Conservation (phyloP, 2,113 vertebrate species). For the Thomomys bottae region DNA sequence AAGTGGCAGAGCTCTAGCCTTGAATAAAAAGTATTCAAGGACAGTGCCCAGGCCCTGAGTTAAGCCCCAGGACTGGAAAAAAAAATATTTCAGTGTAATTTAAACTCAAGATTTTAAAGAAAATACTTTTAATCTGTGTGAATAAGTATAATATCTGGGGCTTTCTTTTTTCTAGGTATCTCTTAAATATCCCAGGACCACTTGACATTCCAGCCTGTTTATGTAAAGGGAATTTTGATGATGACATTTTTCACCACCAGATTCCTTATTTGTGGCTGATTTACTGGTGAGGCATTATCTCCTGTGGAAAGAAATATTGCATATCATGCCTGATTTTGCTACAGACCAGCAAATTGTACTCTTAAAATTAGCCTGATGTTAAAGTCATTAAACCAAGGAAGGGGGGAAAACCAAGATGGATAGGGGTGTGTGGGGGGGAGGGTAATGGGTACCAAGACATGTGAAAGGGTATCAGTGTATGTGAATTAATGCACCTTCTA, state of each 20-base stretch:
- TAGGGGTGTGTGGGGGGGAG: too few relatives aligned
- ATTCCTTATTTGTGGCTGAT: slow-evolving; percentile 93
- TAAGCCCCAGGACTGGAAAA: too few relatives aligned
- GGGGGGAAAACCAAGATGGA: too few relatives aligned
- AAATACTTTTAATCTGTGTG: slow-evolving; percentile 4
- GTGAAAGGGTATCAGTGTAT: too few relatives aligned
- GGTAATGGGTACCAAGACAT: too few relatives aligned
- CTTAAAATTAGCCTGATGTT: slow-evolving; percentile 51
- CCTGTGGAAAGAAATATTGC: slow-evolving; percentile 58
- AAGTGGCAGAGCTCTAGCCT: too few relatives aligned
- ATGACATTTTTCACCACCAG: slow-evolving; percentile 88
- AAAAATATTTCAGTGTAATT: slow-evolving; percentile 46
- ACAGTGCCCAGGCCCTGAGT: too few relatives aligned
- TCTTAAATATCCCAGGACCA: slow-evolving; percentile 91
- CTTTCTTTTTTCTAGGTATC: slow-evolving; percentile 84
- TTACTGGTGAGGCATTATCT: slow-evolving; percentile 90
- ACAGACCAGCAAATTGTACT: slow-evolving; percentile 46
- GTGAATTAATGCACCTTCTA: too few relatives aligned
- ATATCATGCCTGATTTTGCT: slow-evolving; percentile 24
- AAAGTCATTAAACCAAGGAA: slow-evolving; percentile 49
- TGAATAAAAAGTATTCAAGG: too few relatives aligned
- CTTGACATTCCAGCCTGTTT: slow-evolving; percentile 87
- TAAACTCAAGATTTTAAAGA: neutral
- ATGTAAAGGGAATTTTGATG: slow-evolving; percentile 88
- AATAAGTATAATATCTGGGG: slow-evolving; percentile 29